A percentile compares a stretch with the other conserved stretches of the same genome.
phyloP scores from a whole-genome alignment of 2,888 invertebrate genomes.

The Campoplex capitator region DNA sequence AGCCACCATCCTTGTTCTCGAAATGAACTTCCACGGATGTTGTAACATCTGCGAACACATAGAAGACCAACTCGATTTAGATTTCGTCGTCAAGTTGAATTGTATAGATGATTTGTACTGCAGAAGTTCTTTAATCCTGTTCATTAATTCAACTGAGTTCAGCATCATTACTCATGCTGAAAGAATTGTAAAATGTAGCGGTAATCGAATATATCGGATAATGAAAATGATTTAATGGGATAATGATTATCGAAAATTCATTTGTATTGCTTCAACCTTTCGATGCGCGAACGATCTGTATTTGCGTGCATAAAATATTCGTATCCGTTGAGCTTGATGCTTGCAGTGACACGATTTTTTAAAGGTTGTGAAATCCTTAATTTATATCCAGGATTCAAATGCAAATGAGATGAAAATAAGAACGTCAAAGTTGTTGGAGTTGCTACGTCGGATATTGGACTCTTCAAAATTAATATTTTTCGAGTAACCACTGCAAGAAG shows the following conservation, averaged over 20 bases:
- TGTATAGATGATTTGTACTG: background rate
- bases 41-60: conserved; percentile 87
- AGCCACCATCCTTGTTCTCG: conserved; percentile 96
- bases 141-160: background rate
- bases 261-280: too few species aligned
- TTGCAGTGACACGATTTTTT: too few species aligned
- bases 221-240: too few species aligned
- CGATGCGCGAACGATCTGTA: too few species aligned
- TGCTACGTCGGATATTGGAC: background rate
- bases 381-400: background rate
- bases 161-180: background rate
- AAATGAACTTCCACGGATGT: conserved; percentile 94
- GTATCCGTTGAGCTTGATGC: too few species aligned
- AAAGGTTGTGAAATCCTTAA: background rate
- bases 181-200: background rate
- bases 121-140: background rate
- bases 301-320: too few species aligned
- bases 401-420: background rate
- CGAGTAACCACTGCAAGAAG: background rate
- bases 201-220: background rate
- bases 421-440: background rate
- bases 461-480: background rate
- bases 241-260: too few species aligned
- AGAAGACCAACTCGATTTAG: background rate
- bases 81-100: conserved; percentile 2